These are phyloP conservation scores for Drosophila cardini DNA, from an alignment of 1,140 invertebrate species.

Conservation along the genomic window DNA sequence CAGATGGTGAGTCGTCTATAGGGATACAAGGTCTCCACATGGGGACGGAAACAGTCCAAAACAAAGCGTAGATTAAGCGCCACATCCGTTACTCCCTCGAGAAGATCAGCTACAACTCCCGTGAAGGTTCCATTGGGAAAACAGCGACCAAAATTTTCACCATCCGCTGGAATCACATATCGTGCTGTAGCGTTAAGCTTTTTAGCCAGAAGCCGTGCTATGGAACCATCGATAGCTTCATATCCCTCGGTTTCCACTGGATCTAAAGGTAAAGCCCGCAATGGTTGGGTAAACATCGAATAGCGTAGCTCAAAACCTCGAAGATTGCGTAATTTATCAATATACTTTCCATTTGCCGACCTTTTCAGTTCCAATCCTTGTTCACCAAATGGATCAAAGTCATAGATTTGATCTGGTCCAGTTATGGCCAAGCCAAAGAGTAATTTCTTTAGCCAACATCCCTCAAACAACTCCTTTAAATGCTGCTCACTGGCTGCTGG, in stretches of 20 bases:
- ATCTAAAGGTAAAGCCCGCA: slow-evolving; percentile 58
- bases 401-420: slow-evolving; percentile 40
- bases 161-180: slow-evolving; percentile 61
- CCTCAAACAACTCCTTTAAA: slow-evolving; percentile 49
- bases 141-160: slow-evolving; percentile 71
- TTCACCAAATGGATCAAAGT: slow-evolving; percentile 70
- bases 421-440: slow-evolving; percentile 65
- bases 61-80: slow-evolving; percentile 70
- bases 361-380: slow-evolving; percentile 44
- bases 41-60: slow-evolving; percentile 57
- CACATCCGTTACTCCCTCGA: slow-evolving; percentile 56
- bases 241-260: slow-evolving; percentile 51
- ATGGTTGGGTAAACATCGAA: slow-evolving; percentile 69
- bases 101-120: slow-evolving; percentile 61
- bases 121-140: slow-evolving; percentile 60
- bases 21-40: slow-evolving; percentile 69
- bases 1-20: slow-evolving; percentile 51
- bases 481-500: slow-evolving; percentile 37
- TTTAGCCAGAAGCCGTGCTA: slow-evolving; percentile 48
- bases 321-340: slow-evolving; percentile 64
- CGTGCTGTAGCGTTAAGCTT: slow-evolving; percentile 65
- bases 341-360: neutral
- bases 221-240: slow-evolving; percentile 56
- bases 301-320: slow-evolving; percentile 59
- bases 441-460: slow-evolving; percentile 61